Evolutionary conservation across 2,888 invertebrate species (phyloP), one percentile per base, ranked within the genome.

Genomic region (Agriotes lineatus): DNA sequence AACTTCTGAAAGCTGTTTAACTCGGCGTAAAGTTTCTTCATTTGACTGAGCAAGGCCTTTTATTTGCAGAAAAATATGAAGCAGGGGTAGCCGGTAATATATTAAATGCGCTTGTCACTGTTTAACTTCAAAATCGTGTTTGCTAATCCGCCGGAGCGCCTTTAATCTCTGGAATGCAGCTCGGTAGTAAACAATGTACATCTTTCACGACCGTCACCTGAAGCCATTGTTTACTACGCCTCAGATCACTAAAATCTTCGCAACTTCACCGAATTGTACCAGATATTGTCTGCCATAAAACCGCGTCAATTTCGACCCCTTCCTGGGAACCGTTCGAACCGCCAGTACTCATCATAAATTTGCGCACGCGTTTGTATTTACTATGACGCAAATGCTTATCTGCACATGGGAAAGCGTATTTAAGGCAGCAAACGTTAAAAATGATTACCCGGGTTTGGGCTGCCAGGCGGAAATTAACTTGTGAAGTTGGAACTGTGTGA

Each of bases 131-230:
- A 14, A 44, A 44, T 44, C 6, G 9, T 44, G 16, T 44, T 44
- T 44, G 16, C 44, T 44, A 44, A 44, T 44, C 16, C 44, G 16
- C 10, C 16, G 16, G 16, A 16, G 5, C 44, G 16, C 14, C 16
- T 44, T 44, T 44, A 44, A 44, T 44, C 44, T n/a, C 18, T n/a
- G 16, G 2, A 3, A 44, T 14, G 16, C 39, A 39, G 14, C 3
- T 16, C 4, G 44, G 44, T 12, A 39, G 44, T n/a, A 2, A 44
- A 44, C 44, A 18, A 6, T 6, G 16, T 44, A 44, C 37, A 37
- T 37, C 37, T 37, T 37, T 37, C 12, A 44, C 16, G 44, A 44
- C 14, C 44, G 44, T 44, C 44, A 44, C 16, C 44, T 44, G 44
- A 16, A 9, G 16, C 44, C 18, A 44, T 44, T 44, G 44, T 44